These are phyloP conservation scores for Canis aureus DNA, from an alignment of 2,113 vertebrate genomes.

Conservation along the genomic window DNA sequence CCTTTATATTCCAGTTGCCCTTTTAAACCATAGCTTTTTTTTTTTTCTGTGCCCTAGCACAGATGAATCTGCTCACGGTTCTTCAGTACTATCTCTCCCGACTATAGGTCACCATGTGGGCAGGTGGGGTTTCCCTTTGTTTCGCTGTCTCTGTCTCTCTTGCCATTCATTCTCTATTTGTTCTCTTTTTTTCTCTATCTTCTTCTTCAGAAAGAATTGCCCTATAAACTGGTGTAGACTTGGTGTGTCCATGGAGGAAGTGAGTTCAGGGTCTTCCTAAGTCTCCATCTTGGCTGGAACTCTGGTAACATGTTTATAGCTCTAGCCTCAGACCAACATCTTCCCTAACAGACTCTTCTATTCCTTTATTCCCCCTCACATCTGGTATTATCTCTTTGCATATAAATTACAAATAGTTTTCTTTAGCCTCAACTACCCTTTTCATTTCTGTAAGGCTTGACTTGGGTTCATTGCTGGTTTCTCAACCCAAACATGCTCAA, in stretches of 20 bases:
- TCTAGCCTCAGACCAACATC: background rate
- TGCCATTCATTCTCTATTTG: background rate
- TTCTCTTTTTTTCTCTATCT: background rate
- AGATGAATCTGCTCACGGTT: background rate
- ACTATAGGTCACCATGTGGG: background rate
- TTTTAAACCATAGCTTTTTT: background rate
- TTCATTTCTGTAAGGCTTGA: background rate
- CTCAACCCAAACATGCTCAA: background rate
- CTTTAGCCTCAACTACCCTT: background rate
- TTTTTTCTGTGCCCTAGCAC: background rate
- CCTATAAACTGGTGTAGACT: background rate
- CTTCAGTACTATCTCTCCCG: background rate
- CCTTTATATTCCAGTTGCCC: background rate
- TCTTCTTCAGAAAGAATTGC: background rate
- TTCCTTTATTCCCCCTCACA: background rate
- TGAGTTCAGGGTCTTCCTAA: background rate
- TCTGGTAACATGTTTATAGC: background rate
- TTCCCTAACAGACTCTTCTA: background rate
- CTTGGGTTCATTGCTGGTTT: background rate
- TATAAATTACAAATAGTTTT: slow-evolving; percentile 1
- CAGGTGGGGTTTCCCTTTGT: background rate
- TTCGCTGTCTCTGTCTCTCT: background rate
- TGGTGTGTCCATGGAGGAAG: background rate
- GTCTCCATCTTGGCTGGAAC: background rate
- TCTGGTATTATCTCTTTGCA: background rate